Conservation (phyloP, 2,797 vertebrate species). For the Microctenopoma steveboyesi region DNA sequence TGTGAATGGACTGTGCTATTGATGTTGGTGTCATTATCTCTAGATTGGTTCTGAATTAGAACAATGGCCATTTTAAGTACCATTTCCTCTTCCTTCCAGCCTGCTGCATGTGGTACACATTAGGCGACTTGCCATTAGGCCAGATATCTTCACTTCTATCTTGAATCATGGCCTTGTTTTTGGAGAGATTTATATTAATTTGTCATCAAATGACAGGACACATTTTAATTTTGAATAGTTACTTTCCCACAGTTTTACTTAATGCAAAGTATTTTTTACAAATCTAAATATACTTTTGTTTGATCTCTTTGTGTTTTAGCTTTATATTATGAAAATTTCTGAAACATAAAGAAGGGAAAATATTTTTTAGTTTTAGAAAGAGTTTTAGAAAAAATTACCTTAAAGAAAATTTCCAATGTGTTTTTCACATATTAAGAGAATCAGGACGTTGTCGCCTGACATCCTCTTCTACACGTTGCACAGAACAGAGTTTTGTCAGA, state of each 20-base stretch:
- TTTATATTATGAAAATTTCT: not conserved
- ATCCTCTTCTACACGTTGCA: too few relatives aligned
- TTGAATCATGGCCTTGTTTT: conserved; percentile 54
- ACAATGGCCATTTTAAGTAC: conserved; percentile 82
- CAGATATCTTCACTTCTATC: conserved; percentile 71
- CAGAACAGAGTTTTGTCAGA: too few relatives aligned
- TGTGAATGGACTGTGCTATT: conserved; percentile 87
- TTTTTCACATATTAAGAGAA: too few relatives aligned
- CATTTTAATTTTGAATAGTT: not conserved
- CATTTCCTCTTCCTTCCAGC: conserved; percentile 77
- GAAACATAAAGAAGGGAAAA: not conserved
- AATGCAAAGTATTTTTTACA: too few relatives aligned
- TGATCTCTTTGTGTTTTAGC: not conserved
- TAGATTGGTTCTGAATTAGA: conserved; percentile 88
- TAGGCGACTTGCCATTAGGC: conserved; percentile 76
- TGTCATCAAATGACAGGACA: conserved; percentile 9
- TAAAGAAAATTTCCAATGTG: not conserved
- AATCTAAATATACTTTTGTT: not conserved
- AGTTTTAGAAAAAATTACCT: not conserved
- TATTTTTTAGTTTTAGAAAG: too few relatives aligned
- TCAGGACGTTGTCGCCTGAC: too few relatives aligned
- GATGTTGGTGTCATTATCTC: conserved; percentile 86
- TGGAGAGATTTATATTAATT: conserved; percentile 40
- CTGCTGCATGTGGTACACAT: conserved; percentile 80
- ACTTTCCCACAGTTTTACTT: not conserved